Evolutionary conservation across 2,113 vertebrate genomes (phyloP).

Genomic region (Patagioenas fasciata): DNA sequence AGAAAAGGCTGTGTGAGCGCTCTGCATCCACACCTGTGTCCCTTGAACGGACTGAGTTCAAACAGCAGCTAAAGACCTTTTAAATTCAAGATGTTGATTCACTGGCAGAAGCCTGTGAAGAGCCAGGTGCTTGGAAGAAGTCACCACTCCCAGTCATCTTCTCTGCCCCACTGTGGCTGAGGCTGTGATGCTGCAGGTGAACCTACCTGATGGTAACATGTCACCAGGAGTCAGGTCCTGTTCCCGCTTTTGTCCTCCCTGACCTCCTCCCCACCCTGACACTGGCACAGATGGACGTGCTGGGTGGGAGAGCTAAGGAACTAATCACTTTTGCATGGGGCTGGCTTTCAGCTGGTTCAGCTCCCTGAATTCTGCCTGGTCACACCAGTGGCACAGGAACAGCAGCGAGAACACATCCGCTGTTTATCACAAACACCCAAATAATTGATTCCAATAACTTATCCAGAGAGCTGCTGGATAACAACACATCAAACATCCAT

Average conservation of each 20-base stretch:
- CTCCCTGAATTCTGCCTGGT: neutral
- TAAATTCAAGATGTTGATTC: neutral
- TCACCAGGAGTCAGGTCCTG: neutral
- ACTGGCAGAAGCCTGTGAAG: neutral
- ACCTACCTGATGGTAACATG: neutral
- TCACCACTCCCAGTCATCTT: neutral
- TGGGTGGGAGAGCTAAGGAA: neutral
- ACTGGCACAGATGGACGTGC: neutral
- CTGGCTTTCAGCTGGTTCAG: neutral
- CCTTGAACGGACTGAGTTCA: neutral
- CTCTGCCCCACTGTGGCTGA: neutral
- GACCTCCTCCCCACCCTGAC: neutral
- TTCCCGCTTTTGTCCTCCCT: neutral
- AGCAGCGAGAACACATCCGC: neutral
- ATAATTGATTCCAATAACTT: conserved; percentile 23
- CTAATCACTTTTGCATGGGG: neutral
- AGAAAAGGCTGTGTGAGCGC: neutral
- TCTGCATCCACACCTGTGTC: neutral
- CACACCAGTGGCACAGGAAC: rapidly evolving
- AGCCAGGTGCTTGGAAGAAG: neutral
- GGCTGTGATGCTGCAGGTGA: neutral
- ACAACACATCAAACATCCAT: neutral
- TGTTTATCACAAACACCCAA: neutral
- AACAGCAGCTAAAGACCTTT: neutral
- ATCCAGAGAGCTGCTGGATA: conserved; percentile 25